Percentiles rank a stretch among this genome's conserved stretches.
Conservation (phyloP, 92 coral and sea anemone genomes). For the Phenganax stokvisi region DNA sequence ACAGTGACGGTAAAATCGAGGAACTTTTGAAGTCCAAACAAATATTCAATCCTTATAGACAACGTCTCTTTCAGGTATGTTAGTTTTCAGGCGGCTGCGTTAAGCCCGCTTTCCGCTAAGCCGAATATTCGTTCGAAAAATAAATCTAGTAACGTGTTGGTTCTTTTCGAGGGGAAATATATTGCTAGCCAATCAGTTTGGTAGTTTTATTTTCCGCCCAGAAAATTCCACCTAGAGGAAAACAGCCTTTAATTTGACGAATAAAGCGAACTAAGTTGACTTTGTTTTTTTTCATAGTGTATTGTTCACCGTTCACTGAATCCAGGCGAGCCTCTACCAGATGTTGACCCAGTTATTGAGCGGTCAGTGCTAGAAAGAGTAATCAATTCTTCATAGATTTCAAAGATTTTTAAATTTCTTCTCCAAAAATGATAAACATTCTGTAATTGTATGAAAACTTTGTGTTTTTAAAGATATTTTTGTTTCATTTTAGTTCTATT, state of each 20-base stretch:
- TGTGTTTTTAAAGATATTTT: neutral
- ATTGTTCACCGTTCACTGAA: slow-evolving; percentile 95
- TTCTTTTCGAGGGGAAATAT: no score
- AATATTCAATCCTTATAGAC: slow-evolving; percentile 85
- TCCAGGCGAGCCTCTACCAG: slow-evolving; percentile 86
- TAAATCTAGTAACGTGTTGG: no score
- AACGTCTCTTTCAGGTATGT: slow-evolving; percentile 85
- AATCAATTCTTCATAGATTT: neutral
- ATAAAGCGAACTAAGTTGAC: neutral
- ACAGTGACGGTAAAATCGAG: slow-evolving; percentile 59
- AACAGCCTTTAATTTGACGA: neutral
- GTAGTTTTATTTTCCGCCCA: neutral
- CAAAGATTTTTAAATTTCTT: neutral
- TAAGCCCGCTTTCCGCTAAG: neutral
- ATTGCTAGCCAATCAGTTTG: no score
- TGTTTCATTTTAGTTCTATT: slow-evolving; percentile 50
- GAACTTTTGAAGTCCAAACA: slow-evolving; percentile 79
- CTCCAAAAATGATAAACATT: no score
- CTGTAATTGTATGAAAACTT: no score
- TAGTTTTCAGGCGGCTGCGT: neutral
- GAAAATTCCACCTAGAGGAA: neutral
- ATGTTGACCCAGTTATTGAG: slow-evolving; percentile 84
- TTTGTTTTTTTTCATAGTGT: slow-evolving; percentile 52
- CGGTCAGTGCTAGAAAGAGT: slow-evolving; percentile 46
- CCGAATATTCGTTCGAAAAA: no score